Evolutionary conservation across 35 echinoderm and acorn worm species (phyloP).

Genomic region (Stichopus chloronotus): DNA sequence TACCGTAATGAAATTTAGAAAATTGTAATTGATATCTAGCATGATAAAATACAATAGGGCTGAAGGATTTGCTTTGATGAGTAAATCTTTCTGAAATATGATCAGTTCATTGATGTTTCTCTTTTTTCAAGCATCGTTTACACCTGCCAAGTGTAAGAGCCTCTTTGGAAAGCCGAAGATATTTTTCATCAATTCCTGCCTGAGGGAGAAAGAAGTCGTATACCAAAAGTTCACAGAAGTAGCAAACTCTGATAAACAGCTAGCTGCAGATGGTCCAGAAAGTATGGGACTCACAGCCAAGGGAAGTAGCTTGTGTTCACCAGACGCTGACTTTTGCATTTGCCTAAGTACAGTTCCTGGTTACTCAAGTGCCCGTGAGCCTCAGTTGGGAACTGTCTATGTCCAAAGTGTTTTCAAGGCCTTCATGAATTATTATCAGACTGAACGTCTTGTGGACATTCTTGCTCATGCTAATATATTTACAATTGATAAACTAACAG

Average conservation of each 20-base stretch:
- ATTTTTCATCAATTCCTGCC: conserved; percentile 45
- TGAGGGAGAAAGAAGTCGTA: background rate
- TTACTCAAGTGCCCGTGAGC: conserved; percentile 18
- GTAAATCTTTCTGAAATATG: no score
- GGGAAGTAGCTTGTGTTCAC: background rate
- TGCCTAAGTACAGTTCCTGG: conserved; percentile 19
- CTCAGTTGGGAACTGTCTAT: background rate
- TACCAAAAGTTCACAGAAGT: background rate
- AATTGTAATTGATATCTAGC: no score
- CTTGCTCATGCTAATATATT: background rate
- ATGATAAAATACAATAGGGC: no score
- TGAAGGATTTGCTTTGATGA: no score
- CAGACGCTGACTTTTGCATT: conserved; percentile 11
- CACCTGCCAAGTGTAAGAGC: background rate
- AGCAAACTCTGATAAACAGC: background rate
- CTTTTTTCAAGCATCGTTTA: background rate
- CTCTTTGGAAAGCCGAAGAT: conserved; percentile 38
- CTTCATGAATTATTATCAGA: background rate
- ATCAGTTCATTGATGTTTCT: background rate
- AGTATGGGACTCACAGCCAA: background rate
- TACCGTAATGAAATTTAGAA: no score
- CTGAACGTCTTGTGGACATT: background rate
- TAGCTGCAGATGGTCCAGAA: background rate
- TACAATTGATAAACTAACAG: background rate
- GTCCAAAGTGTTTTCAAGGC: conserved; percentile 17